phyloP scores from a whole-genome alignment of 1,140 invertebrate genomes.

The Hypothenemus hampei region DNA sequence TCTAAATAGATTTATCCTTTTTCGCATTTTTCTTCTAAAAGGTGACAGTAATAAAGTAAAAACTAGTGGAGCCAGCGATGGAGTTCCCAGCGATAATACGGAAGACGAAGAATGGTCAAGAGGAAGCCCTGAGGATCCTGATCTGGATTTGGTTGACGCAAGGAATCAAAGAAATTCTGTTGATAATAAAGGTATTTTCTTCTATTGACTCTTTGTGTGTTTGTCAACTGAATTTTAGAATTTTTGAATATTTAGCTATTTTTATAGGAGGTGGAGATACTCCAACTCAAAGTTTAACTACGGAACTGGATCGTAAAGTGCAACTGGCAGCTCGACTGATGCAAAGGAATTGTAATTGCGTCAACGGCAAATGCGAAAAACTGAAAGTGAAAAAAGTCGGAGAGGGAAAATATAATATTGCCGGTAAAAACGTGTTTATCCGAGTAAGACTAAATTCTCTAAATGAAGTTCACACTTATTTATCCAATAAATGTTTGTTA shows the following conservation, averaged over 20 bases:
- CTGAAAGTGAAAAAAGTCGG: constrained; percentile 72
- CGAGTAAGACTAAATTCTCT: constrained; percentile 49
- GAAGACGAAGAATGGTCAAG: constrained; percentile 64
- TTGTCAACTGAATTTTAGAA: background rate
- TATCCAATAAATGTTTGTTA: constrained; percentile 29
- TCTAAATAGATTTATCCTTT: too few relatives aligned
- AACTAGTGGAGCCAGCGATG: constrained; percentile 54
- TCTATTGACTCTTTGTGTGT: too few relatives aligned
- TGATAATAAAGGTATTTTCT: constrained; percentile 15
- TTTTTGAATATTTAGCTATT: background rate
- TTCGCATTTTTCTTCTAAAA: constrained; percentile 2
- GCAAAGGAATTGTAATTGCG: constrained; percentile 64
- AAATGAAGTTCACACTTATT: background rate
- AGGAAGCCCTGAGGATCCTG: constrained; percentile 54
- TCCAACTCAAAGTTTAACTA: constrained; percentile 39
- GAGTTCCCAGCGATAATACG: constrained; percentile 59
- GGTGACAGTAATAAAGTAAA: constrained; percentile 31
- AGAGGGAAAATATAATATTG: constrained; percentile 75
- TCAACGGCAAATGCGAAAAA: constrained; percentile 64
- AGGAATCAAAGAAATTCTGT: background rate
- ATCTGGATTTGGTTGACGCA: constrained; percentile 45
- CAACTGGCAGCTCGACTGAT: constrained; percentile 63
- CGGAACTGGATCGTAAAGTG: constrained; percentile 64
- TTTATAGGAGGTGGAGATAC: constrained; percentile 43
- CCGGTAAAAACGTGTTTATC: constrained; percentile 74